Conservation (phyloP, 2,797 vertebrate genomes). For the Thripadectes ignobilis region DNA sequence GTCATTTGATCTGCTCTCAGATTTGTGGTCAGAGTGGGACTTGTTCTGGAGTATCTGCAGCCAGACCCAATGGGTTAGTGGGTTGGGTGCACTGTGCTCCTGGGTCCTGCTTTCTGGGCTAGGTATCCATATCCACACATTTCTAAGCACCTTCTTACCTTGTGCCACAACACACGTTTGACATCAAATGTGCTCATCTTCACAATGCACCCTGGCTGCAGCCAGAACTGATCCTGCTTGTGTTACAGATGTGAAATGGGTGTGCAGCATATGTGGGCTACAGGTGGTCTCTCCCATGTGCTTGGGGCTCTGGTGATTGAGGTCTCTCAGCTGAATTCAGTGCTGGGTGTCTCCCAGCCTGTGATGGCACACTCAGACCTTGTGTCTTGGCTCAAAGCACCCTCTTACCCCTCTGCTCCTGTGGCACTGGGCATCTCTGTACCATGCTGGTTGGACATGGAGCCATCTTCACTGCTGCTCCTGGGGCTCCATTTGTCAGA, state of each 20-base stretch:
- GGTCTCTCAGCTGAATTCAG: neutral
- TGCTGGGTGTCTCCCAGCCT: too few species aligned
- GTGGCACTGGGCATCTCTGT: accelerated
- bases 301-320: neutral
- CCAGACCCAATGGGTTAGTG: accelerated
- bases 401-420: neutral
- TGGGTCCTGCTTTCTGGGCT: neutral
- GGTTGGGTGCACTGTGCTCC: neutral
- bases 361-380: accelerated
- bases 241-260: neutral
- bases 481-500: neutral
- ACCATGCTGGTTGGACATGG: accelerated
- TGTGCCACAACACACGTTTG: accelerated
- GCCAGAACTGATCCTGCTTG: neutral
- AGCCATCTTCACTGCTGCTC: accelerated
- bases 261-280: neutral
- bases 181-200: neutral
- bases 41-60: neutral
- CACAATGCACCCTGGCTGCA: neutral
- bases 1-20: neutral
- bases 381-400: accelerated
- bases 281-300: accelerated
- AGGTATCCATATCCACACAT: accelerated
- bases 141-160: neutral
- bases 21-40: neutral